Evolutionary conservation across 2,888 invertebrate species (phyloP), one percentile per base, ranked within the genome.

Genomic region (Micropterix aruncella): DNA sequence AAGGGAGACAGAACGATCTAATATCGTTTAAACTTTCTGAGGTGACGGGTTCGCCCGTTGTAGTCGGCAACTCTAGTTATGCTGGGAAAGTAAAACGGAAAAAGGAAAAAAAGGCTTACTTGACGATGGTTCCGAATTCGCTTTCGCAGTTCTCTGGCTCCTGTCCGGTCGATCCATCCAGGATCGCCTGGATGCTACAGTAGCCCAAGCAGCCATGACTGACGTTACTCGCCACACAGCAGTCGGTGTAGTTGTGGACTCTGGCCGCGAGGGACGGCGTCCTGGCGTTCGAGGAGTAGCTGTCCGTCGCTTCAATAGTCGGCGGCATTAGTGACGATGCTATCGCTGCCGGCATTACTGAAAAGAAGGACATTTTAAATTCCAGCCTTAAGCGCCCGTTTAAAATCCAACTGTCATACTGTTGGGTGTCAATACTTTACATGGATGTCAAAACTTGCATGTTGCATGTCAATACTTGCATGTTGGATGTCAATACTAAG

Each of bases 141-240:
- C 73, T 70, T 60, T 89, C 87, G 56, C 89, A 90, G 16, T 79
- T 74, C 59, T 86, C 85, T 1, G 87, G 85, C 55, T 86, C 85
- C 55, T 83, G 80, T 2, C 85, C 85, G 0, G 87, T 86, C 40
- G 74, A 77, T 14, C 86, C 86, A 57, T 80, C 77, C 44, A 84
- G 60, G 47, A 83, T 83, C 44, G 79, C 80, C 57, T 86, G 83
- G 17, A 89, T 79, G 56, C 83, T 85, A 64, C 89, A 90, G 61
- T 88, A 89, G 40, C 87, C 88, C 45, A 85, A 70, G 57, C 89
- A 90, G 39, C 70, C 62, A 7, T 66, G 61, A n/a, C 80, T 75
- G 2, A 89, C 85, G 56, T 85, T 85, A 48, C 75, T 70, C 2
- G 67, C 60, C 3, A 80, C 57, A 54, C 89, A 90, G 60, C 89